These are phyloP conservation scores for Paragorgia papillata DNA, from an alignment of 92 coral and sea anemone genomes.

Conservation along the genomic window DNA sequence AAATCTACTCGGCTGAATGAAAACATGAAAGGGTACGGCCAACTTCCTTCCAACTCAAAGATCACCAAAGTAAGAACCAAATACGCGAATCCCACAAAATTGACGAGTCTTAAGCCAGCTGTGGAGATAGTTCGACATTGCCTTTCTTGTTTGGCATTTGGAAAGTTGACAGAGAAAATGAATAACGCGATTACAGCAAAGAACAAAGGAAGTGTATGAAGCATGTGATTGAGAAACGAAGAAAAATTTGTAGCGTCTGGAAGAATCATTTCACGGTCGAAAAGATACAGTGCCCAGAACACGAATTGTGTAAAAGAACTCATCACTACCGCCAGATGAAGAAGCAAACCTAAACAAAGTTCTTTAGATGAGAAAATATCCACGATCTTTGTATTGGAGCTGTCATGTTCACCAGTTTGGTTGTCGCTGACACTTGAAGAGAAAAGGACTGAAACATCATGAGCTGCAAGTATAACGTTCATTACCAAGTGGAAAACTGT, in stretches of 20 bases:
- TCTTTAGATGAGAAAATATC: conserved; percentile 1
- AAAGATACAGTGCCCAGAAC: conserved; percentile 20
- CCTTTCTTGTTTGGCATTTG: conserved; percentile 15
- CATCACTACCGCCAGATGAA: conserved; percentile 27
- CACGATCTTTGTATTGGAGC: background rate
- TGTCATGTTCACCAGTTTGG: background rate
- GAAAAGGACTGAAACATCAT: conserved; percentile 10
- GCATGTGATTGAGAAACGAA: conserved; percentile 35
- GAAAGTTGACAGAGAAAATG: conserved; percentile 14
- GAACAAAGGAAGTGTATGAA: conserved; percentile 30
- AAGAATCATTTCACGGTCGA: conserved; percentile 38
- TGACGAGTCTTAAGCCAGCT: conserved; percentile 2
- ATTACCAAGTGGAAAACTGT: conserved; percentile 20
- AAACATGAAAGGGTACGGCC: conserved; percentile 44
- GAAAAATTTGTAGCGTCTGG: conserved; percentile 9
- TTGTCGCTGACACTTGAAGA: background rate
- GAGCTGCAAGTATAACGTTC: conserved; percentile 24
- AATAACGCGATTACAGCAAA: conserved; percentile 9
- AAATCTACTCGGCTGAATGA: conserved; percentile 29
- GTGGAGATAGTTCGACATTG: conserved; percentile 4
- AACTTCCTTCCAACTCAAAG: conserved; percentile 26
- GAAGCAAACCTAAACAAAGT: conserved; percentile 17
- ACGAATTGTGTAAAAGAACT: conserved; percentile 29
- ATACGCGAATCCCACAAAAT: conserved; percentile 21
- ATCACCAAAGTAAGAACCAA: conserved; percentile 1